These are phyloP conservation scores for Menidia beryllina DNA, from an alignment of 2,113 vertebrate species.

Conservation along the genomic window DNA sequence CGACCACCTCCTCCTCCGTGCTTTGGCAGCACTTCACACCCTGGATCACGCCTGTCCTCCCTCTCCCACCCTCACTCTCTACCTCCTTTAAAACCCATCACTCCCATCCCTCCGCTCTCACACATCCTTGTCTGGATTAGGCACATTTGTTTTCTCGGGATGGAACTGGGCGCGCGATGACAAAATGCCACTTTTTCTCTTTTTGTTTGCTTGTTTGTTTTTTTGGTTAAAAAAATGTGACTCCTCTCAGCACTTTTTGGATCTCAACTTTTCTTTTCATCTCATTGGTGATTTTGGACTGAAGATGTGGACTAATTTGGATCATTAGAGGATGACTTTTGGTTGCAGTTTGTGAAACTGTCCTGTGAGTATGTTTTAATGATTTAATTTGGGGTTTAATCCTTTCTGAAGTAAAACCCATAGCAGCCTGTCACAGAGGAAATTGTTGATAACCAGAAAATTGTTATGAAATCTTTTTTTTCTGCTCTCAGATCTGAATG, in stretches of 20 bases:
- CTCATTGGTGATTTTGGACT: slow-evolving; percentile 9
- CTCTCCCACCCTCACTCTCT: slow-evolving; percentile 69
- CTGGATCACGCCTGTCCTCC: slow-evolving; percentile 61
- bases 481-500: background rate
- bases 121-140: slow-evolving; percentile 65
- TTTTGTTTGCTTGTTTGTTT: too few relatives aligned
- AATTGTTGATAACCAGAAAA: background rate
- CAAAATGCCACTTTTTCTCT: slow-evolving; percentile 9
- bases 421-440: slow-evolving; percentile 55
- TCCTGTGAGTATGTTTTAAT: slow-evolving; percentile 49
- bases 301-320: slow-evolving; percentile 45
- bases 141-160: slow-evolving; percentile 45
- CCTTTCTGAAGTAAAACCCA: slow-evolving; percentile 14
- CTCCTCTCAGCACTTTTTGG: slow-evolving; percentile 27
- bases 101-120: slow-evolving; percentile 68
- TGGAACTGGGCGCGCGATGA: slow-evolving; percentile 17
- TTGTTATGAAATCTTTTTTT: background rate
- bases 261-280: slow-evolving; percentile 16
- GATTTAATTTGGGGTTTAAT: slow-evolving; percentile 44
- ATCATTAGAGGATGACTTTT: slow-evolving; percentile 20
- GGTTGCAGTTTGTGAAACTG: slow-evolving; percentile 13
- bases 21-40: slow-evolving; percentile 67
- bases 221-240: background rate
- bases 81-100: slow-evolving; percentile 83
- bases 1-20: slow-evolving; percentile 39